Evolutionary conservation across 2,888 invertebrate genomes (phyloP).

Genomic region (Ormyrus nitidulus): DNA sequence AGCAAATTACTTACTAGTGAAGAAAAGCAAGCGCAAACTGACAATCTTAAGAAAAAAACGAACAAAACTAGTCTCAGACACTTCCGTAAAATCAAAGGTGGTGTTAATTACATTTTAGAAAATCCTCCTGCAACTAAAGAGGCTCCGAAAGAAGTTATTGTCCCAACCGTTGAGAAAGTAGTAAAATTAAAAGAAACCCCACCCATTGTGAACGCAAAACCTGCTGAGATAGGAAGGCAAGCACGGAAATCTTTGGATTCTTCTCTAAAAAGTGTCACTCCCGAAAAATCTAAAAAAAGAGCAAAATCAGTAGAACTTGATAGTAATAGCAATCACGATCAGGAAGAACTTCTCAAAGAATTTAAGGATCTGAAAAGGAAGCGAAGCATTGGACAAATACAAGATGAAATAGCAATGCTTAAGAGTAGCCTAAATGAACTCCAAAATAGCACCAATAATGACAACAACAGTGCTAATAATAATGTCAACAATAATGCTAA

Average conservation of each 20-base stretch:
- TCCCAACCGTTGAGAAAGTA: neutral
- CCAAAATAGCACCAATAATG: slow-evolving; percentile 9
- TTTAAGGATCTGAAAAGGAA: slow-evolving; percentile 62
- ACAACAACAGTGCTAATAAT: neutral
- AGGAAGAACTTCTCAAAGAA: slow-evolving; percentile 60
- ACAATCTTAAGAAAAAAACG: slow-evolving; percentile 21
- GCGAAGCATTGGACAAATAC: slow-evolving; percentile 55
- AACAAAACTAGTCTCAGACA: slow-evolving; percentile 47
- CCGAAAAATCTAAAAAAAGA: slow-evolving; percentile 47
- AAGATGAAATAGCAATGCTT: slow-evolving; percentile 53
- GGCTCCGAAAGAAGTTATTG: no score
- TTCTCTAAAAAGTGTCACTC: neutral
- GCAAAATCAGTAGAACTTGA: slow-evolving; percentile 59
- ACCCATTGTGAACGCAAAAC: neutral
- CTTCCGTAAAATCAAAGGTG: slow-evolving; percentile 49
- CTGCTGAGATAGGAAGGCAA: slow-evolving; percentile 34
- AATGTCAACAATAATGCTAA: neutral
- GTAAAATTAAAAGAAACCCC: slow-evolving; percentile 19
- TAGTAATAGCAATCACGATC: slow-evolving; percentile 53
- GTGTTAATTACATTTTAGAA: slow-evolving; percentile 2
- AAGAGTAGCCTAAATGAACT: slow-evolving; percentile 46
- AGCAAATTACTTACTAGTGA: slow-evolving; percentile 29
- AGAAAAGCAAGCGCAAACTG: slow-evolving; percentile 45
- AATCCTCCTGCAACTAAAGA: neutral
- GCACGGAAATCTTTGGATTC: slow-evolving; percentile 49